Percentiles rank a stretch among this genome's conserved stretches.
Conservation (phyloP, 2,888 invertebrate species). For the Pasiphila rectangulata region DNA sequence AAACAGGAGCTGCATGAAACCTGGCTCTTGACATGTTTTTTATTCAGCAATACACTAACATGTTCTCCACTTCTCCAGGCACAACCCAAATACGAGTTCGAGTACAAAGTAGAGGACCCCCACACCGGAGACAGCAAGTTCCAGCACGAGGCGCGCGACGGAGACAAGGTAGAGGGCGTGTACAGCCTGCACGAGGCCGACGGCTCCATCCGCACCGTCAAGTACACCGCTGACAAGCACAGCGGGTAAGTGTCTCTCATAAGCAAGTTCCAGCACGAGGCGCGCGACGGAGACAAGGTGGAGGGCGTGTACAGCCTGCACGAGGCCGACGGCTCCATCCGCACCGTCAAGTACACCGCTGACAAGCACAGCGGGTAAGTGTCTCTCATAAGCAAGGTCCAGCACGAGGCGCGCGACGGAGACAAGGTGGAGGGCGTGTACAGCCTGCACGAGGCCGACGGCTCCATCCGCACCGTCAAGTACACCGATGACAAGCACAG, state of each 20-base stretch:
- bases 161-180: conserved; percentile 78
- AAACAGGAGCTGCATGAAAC: too few species aligned
- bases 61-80: conserved; percentile 43
- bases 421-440: conserved; percentile 80
- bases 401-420: conserved; percentile 78
- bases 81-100: conserved; percentile 77
- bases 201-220: conserved; percentile 78
- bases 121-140: conserved; percentile 80
- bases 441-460: conserved; percentile 79
- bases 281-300: too few species aligned
- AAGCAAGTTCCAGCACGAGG: too few species aligned
- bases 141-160: conserved; percentile 77
- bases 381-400: conserved; percentile 78
- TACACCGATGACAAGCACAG: conserved; percentile 77
- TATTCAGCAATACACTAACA: too few species aligned
- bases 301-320: too few species aligned
- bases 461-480: conserved; percentile 78
- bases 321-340: too few species aligned
- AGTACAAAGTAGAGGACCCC: conserved; percentile 75
- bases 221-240: conserved; percentile 77
- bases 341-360: too few species aligned
- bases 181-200: conserved; percentile 81
- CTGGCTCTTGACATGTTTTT: too few species aligned
- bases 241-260: conserved; percentile 62
- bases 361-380: too few species aligned